phyloP scores from a whole-genome alignment of 2,797 vertebrate species.

The Muraenolepis orangiensis region DNA sequence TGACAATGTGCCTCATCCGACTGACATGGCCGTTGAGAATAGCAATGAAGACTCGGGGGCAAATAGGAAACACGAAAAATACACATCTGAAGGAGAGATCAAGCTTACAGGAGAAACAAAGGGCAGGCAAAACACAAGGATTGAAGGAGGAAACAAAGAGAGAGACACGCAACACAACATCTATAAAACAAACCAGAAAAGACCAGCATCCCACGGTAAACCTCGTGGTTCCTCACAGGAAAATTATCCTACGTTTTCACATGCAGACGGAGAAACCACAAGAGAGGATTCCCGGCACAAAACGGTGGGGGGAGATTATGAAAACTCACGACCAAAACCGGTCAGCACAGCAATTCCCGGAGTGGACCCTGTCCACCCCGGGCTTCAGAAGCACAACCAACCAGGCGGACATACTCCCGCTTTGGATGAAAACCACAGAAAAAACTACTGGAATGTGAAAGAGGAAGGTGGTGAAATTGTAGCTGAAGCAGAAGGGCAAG shows the following conservation, averaged over 20 bases:
- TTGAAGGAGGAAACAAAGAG: slow-evolving; percentile 19
- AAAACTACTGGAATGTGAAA: background rate
- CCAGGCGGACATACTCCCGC: slow-evolving; percentile 34
- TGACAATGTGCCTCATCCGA: slow-evolving; percentile 4
- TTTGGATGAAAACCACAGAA: slow-evolving; percentile 31
- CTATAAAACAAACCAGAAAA: slow-evolving; percentile 35
- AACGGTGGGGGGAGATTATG: slow-evolving; percentile 8
- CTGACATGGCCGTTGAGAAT: slow-evolving; percentile 12
- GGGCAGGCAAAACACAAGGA: slow-evolving; percentile 19
- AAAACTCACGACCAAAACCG: slow-evolving; percentile 35
- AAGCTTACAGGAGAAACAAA: background rate
- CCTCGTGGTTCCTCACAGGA: slow-evolving; percentile 26
- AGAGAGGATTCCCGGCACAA: slow-evolving; percentile 24
- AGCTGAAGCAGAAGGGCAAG: slow-evolving; percentile 26
- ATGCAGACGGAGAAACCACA: slow-evolving; percentile 27
- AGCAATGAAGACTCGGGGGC: slow-evolving; percentile 4
- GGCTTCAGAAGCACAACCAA: slow-evolving; percentile 61
- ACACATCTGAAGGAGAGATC: background rate
- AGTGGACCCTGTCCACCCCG: slow-evolving; percentile 67
- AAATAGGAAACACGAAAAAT: background rate
- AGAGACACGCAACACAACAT: slow-evolving; percentile 11
- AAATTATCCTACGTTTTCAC: background rate
- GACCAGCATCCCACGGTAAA: slow-evolving; percentile 17
- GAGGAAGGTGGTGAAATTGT: background rate
- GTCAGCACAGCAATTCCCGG: slow-evolving; percentile 36